phyloP scores from a whole-genome alignment of 2,113 vertebrate species.

The Oxygymnocypris stewartii region DNA sequence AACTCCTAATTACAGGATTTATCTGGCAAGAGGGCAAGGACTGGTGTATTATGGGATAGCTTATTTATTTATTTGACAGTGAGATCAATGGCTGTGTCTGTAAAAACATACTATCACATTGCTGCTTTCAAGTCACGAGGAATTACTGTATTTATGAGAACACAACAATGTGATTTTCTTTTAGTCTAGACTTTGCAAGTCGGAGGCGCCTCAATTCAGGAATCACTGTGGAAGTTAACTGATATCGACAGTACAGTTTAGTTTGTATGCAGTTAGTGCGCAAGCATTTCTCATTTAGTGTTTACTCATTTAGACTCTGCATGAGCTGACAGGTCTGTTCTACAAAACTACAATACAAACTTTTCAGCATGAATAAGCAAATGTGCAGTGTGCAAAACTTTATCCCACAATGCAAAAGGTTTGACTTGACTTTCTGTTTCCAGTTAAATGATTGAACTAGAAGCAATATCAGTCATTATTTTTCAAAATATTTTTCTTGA shows the following conservation, averaged over 20 bases:
- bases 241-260: background rate
- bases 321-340: background rate
- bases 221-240: background rate
- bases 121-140: background rate
- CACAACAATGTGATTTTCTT: background rate
- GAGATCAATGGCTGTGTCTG: background rate
- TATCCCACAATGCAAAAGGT: background rate
- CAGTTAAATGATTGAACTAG: background rate
- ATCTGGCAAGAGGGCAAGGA: background rate
- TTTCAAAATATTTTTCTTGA: background rate
- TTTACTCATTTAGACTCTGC: background rate
- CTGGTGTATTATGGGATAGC: background rate
- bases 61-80: constrained; percentile 6
- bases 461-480: background rate
- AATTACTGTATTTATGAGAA: constrained; percentile 12
- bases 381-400: background rate
- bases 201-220: background rate
- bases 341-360: background rate
- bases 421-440: background rate
- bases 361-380: background rate
- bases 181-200: constrained; percentile 13
- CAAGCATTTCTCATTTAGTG: background rate
- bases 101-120: background rate
- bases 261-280: background rate
- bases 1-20: background rate